Percentiles rank a stretch among this genome's conserved stretches.
Evolutionary conservation across 2,888 invertebrate species (phyloP).

Genomic region (Trichogramma evanescens): DNA sequence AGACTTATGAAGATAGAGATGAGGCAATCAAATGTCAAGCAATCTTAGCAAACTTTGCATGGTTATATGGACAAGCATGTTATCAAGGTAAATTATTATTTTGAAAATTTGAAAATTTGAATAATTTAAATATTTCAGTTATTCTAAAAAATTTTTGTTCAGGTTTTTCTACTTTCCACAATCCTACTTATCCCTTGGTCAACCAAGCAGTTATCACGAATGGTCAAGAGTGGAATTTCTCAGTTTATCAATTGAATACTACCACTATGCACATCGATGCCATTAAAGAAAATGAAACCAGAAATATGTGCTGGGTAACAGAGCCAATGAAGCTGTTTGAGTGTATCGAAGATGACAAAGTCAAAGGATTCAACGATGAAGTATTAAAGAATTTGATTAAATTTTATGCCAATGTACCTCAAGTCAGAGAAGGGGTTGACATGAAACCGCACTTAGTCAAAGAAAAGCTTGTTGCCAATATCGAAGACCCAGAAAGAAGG

Average conservation of each 20-base stretch:
- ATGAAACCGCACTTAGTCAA: conserved; percentile 69
- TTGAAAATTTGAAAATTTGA: not conserved
- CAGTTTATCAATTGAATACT: conserved; percentile 89
- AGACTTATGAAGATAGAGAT: conserved; percentile 52
- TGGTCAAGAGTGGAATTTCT: conserved; percentile 80
- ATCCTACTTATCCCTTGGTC: conserved; percentile 82
- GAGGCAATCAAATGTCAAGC: conserved; percentile 69
- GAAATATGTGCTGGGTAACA: conserved; percentile 76
- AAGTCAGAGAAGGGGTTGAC: conserved; percentile 54
- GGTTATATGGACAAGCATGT: conserved; percentile 72
- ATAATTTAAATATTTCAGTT: not conserved
- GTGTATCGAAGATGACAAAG: conserved; percentile 59
- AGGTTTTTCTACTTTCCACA: conserved; percentile 83
- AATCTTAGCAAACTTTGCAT: conserved; percentile 71
- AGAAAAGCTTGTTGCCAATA: conserved; percentile 58
- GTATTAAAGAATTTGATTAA: conserved; percentile 67
- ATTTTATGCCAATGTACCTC: conserved; percentile 67
- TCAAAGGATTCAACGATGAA: conserved; percentile 73
- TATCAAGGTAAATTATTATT: conserved; percentile 55
- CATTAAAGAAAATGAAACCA: conserved; percentile 59
- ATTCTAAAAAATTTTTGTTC: conserved; percentile 9
- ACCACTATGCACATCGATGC: conserved; percentile 59
- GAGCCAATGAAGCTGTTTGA: conserved; percentile 68
- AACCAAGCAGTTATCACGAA: conserved; percentile 86
- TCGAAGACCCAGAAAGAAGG: conserved; percentile 61